phyloP scores from a whole-genome alignment of 2,888 invertebrate genomes.

The Rhyacophila evoluta region DNA sequence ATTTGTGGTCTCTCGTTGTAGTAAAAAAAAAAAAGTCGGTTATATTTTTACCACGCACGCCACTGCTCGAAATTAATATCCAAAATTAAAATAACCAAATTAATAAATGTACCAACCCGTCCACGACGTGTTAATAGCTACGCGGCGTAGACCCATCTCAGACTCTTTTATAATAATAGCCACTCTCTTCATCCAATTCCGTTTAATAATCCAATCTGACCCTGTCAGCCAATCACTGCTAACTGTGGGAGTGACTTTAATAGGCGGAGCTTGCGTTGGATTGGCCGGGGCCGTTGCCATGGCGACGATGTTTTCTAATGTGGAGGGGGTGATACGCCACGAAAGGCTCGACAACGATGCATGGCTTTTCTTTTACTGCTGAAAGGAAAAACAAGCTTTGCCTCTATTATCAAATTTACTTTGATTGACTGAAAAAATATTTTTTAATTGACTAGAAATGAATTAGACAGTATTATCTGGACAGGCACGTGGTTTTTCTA shows the following conservation, averaged over 20 bases:
- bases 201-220: constrained; percentile 46
- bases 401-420: no score
- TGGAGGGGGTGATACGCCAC: constrained; percentile 27
- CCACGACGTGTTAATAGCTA: constrained; percentile 27
- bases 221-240: constrained; percentile 46
- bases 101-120: constrained; percentile 26
- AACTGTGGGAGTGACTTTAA: constrained; percentile 29
- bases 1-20: no score
- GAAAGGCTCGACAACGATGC: background rate
- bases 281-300: constrained; percentile 48
- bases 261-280: constrained; percentile 40
- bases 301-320: constrained; percentile 37
- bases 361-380: background rate
- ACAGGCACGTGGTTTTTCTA: no score
- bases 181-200: constrained; percentile 37
- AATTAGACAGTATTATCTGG: no score
- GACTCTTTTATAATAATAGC: constrained; percentile 22
- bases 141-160: constrained; percentile 18
- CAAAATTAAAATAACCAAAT: constrained; percentile 22
- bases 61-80: constrained; percentile 2
- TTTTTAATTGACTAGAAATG: no score
- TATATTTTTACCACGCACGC: background rate
- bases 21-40: no score
- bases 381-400: no score
- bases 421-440: no score